Conservation (phyloP, 2,113 vertebrate species). For the Sander lucioperca region DNA sequence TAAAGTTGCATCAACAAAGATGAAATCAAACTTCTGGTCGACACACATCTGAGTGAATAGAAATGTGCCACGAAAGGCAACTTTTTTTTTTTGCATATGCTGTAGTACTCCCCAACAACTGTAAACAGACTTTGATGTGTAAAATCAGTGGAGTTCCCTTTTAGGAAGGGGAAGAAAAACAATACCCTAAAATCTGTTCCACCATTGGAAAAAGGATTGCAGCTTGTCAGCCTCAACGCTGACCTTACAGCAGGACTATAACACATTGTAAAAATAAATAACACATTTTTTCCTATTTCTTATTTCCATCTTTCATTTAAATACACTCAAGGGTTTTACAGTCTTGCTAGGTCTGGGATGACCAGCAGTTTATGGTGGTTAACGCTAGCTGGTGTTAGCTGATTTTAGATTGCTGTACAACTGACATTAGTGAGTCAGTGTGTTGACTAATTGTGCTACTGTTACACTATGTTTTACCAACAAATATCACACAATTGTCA, state of each 20-base stretch:
- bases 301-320: no score
- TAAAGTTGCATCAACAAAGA: neutral
- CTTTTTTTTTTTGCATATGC: neutral
- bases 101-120: neutral
- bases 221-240: neutral
- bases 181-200: neutral
- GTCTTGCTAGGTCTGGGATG: no score
- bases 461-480: no score
- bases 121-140: no score
- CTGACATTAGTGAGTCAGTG: no score
- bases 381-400: no score
- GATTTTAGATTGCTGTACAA: no score
- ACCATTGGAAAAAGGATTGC: neutral
- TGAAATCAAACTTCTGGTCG: neutral
- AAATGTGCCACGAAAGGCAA: neutral
- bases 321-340: no score
- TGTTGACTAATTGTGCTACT: no score
- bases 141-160: neutral
- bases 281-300: neutral
- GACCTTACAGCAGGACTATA: neutral
- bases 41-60: neutral
- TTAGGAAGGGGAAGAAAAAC: neutral
- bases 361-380: no score
- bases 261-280: no score
- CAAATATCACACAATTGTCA: no score